phyloP scores from a whole-genome alignment of 2,797 vertebrate species.

The Streptopelia turtur region DNA sequence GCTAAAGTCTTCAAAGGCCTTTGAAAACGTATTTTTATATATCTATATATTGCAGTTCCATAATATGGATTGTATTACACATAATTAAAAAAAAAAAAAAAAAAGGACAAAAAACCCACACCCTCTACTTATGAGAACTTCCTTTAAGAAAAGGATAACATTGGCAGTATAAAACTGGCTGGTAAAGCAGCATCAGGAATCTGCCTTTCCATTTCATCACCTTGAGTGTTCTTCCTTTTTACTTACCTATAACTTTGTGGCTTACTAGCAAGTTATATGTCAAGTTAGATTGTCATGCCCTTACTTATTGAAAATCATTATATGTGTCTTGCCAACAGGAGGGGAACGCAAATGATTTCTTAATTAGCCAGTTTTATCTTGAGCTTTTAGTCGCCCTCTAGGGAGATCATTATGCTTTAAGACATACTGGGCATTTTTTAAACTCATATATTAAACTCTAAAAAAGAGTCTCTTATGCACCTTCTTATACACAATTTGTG shows the following conservation, averaged over 20 bases:
- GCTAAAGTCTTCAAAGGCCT: not conserved
- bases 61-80: not conserved
- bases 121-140: not conserved
- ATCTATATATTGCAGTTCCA: not conserved
- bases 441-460: not conserved
- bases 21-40: not conserved
- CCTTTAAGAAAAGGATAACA: not conserved
- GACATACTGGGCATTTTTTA: not conserved
- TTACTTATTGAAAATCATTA: not conserved
- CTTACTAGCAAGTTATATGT: not conserved
- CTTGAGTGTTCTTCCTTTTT: not conserved
- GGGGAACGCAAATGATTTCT: not conserved
- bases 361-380: not conserved
- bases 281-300: not conserved
- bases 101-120: too few relatives aligned
- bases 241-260: not conserved
- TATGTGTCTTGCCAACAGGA: not conserved
- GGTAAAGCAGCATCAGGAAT: not conserved
- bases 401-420: not conserved
- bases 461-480: not conserved
- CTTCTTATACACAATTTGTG: not conserved
- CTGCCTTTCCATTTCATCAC: not conserved
- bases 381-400: not conserved
- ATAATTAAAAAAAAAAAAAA: not conserved
- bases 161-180: not conserved